phyloP scores from a whole-genome alignment of 1,140 invertebrate species.

The Glomeris maerens region DNA sequence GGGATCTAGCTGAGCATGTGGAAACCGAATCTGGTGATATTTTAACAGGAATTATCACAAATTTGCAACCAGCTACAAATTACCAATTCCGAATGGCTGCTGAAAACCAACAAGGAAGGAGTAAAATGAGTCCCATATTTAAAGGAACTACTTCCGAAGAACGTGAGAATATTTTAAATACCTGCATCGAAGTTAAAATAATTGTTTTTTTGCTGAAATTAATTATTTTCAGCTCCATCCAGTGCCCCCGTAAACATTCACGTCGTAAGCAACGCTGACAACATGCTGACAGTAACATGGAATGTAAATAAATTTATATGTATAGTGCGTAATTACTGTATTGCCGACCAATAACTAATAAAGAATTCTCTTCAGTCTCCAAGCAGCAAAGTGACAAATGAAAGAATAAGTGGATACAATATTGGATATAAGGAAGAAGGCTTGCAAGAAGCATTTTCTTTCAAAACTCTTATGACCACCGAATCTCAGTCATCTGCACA shows the following conservation, averaged over 20 bases:
- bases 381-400: conserved; percentile 75
- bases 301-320: conserved; percentile 36
- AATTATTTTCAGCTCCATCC: conserved; percentile 30
- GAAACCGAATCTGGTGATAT: conserved; percentile 57
- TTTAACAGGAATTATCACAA: conserved; percentile 72
- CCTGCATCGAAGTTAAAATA: conserved; percentile 20
- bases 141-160: conserved; percentile 90
- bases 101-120: conserved; percentile 83
- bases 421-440: conserved; percentile 75
- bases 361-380: conserved; percentile 41
- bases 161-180: conserved; percentile 35
- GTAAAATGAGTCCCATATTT: conserved; percentile 78
- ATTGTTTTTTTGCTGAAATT: neutral
- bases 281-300: conserved; percentile 83
- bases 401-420: conserved; percentile 78
- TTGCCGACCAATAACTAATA: neutral
- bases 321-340: neutral
- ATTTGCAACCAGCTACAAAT: conserved; percentile 74
- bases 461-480: conserved; percentile 64
- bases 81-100: conserved; percentile 87
- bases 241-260: conserved; percentile 44
- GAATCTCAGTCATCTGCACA: conserved; percentile 45
- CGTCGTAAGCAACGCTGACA: conserved; percentile 78
- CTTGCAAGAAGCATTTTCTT: conserved; percentile 77
- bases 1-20: neutral